These are phyloP conservation scores for Zapus hudsonius DNA, from an alignment of 2,113 vertebrate genomes.

Conservation along the genomic window DNA sequence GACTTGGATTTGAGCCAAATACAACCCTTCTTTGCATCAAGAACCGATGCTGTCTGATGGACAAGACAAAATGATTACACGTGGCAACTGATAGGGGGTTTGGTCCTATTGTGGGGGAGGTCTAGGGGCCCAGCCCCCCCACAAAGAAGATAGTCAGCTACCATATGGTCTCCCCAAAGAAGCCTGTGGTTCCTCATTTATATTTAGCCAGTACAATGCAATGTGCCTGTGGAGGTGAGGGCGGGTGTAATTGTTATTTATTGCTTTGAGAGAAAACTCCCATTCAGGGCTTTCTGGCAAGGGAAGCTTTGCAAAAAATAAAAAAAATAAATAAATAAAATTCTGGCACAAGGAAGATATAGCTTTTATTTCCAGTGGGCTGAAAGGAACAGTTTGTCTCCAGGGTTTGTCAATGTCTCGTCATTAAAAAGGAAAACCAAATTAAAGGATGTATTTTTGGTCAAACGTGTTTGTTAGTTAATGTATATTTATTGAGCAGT, in stretches of 20 bases:
- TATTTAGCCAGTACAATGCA: conserved; percentile 70
- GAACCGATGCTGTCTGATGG: conserved; percentile 7
- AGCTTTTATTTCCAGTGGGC: conserved; percentile 62
- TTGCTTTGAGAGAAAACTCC: conserved; percentile 69
- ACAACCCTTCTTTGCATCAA: conserved; percentile 20
- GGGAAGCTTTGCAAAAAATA: conserved; percentile 38
- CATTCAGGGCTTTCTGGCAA: conserved; percentile 65
- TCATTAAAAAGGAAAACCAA: conserved; percentile 66
- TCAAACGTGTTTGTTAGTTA: conserved; percentile 37
- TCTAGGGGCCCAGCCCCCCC: background rate
- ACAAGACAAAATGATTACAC: background rate
- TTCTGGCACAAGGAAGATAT: conserved; percentile 68
- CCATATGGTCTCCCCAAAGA: background rate
- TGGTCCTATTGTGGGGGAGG: background rate
- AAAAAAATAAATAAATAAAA: background rate
- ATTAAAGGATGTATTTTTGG: conserved; percentile 42
- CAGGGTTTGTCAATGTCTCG: conserved; percentile 70
- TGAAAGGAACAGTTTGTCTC: conserved; percentile 61
- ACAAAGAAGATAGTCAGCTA: background rate
- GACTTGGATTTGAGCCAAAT: conserved; percentile 54
- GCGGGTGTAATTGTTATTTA: conserved; percentile 70
- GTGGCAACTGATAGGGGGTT: background rate
- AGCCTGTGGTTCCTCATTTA: conserved; percentile 40
- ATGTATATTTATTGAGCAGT: background rate
- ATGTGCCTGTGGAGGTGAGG: background rate